Base-by-base conservation (phyloP, 1,140 invertebrate genomes). In the Drosophila jambulina region DNA sequence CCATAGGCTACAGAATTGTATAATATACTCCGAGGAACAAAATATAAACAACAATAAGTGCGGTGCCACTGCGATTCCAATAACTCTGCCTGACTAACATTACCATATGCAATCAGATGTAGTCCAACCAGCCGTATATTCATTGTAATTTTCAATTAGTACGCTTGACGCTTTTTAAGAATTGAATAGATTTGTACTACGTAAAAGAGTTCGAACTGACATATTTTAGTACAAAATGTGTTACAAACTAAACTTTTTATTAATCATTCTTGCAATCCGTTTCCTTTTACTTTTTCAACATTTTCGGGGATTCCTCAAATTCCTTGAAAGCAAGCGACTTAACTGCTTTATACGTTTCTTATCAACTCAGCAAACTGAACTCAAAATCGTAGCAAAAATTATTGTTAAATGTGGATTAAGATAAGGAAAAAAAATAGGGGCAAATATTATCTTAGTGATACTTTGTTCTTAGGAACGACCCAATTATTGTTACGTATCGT, bases 401-500 rank as follows among this genome's bases (percentile, higher is more conserved):
- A 4, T 36, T 54, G 13, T 17, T 23, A 36, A 36, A 54, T 36
- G 15, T 10, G 34, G 34, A 56, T 43, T 58, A 58, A 43, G 36
- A 43, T 62, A 29, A 21, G 49, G 10, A 27, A 17, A 17, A 38
- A 27, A 8, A 40, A 32, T 9, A 34, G 21, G 21, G 4, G 25
- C 7, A 61, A 61, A 27, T 25, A 40, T 38, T 68, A 62, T 65
- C 61, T 43, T 21, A 10, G 36, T 53, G 21, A 36, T 32, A 67
- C 38, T 67, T 45, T 43, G 65, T 49, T 68, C 46, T 15, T 27
- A n/a, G 19, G 43, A 67, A 43, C 60, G 62, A 65, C 32, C 61
- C 34, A 40, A 65, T 68, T 25, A 21, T 19, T 3, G 36, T 53
- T 67, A 54, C 29, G 23, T 54, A 40, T 29, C n/a, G 17, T 29